A percentile compares a stretch with the other conserved stretches of the same genome.
These are phyloP conservation scores for Lethenteron reissneri DNA, from an alignment of 2,113 vertebrate species.

Conservation along the genomic window DNA sequence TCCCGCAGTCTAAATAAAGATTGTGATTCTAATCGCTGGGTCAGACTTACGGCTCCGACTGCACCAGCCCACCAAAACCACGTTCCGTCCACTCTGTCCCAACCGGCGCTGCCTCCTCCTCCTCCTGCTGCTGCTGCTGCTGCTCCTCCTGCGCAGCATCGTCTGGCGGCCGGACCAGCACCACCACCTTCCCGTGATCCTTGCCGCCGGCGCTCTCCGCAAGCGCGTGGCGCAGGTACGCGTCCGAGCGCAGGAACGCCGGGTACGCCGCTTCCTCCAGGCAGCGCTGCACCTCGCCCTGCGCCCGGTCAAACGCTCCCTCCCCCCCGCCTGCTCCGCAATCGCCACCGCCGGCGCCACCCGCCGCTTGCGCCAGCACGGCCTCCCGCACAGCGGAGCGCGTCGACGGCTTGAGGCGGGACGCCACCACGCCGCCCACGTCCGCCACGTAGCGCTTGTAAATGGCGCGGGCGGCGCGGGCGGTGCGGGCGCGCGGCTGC, in stretches of 20 bases:
- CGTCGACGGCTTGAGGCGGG: slow-evolving; percentile 75
- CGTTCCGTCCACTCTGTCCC: too few species aligned
- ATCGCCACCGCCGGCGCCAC: slow-evolving; percentile 19
- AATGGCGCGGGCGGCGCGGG: slow-evolving; percentile 74
- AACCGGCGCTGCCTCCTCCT: too few species aligned
- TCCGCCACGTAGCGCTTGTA: slow-evolving; percentile 88
- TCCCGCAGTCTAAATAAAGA: too few species aligned
- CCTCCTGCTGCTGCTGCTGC: too few species aligned
- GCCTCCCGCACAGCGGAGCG: slow-evolving; percentile 93
- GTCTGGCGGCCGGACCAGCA: too few species aligned
- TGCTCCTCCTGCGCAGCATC: too few species aligned
- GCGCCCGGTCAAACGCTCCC: slow-evolving; percentile 95
- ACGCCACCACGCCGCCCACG: slow-evolving; percentile 58
- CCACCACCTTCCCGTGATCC: slow-evolving; percentile 11
- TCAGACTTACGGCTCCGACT: too few species aligned
- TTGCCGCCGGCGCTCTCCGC: slow-evolving; percentile 32
- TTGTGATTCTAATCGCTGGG: too few species aligned
- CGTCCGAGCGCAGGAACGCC: slow-evolving; percentile 79
- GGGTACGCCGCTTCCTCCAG: slow-evolving; percentile 93
- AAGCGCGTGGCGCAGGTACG: slow-evolving; percentile 76
- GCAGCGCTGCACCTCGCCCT: slow-evolving; percentile 70
- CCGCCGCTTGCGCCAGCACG: slow-evolving; percentile 49
- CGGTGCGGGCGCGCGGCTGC: slow-evolving; percentile 57
- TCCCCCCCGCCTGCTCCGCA: slow-evolving; percentile 15
- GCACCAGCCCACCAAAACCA: too few species aligned